phyloP scores from a whole-genome alignment of 2,888 invertebrate genomes.

The Lysandra bellargus region DNA sequence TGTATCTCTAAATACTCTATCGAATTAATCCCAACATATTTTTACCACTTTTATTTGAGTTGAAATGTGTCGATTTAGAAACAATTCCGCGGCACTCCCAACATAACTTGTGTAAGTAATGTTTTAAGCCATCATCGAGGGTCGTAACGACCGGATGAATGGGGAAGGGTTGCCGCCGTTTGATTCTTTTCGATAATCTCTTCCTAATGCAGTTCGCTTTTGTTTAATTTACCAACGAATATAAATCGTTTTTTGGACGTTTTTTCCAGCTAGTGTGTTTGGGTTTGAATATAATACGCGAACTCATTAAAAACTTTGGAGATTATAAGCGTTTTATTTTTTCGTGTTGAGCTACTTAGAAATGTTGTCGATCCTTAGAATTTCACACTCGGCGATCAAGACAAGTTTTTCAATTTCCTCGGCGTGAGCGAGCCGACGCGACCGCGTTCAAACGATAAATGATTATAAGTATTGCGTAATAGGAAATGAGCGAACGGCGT shows the following conservation, averaged over 20 bases:
- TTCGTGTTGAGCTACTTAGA: slow-evolving; percentile 19
- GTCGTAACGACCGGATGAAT: slow-evolving; percentile 46
- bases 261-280: not conserved
- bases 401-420: slow-evolving; percentile 73
- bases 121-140: slow-evolving; percentile 36
- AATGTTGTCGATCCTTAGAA: slow-evolving; percentile 27
- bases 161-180: slow-evolving; percentile 63
- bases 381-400: slow-evolving; percentile 44
- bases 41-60: slow-evolving; percentile 24
- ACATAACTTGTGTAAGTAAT: slow-evolving; percentile 30
- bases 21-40: slow-evolving; percentile 15
- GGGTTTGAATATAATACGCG: not conserved
- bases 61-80: slow-evolving; percentile 22
- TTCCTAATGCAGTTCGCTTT: slow-evolving; percentile 63
- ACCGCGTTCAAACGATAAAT: slow-evolving; percentile 73
- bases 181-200: slow-evolving; percentile 75
- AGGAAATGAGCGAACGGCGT: slow-evolving; percentile 60
- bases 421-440: slow-evolving; percentile 48
- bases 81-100: slow-evolving; percentile 24
- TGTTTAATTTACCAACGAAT: slow-evolving; percentile 34
- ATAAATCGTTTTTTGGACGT: slow-evolving; percentile 24
- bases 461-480: slow-evolving; percentile 74
- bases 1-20: not conserved
- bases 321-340: slow-evolving; percentile 11
- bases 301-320: slow-evolving; percentile 5